These are phyloP conservation scores for Chrysomallon squamiferum DNA, from an alignment of 1,140 invertebrate species.

Conservation along the genomic window DNA sequence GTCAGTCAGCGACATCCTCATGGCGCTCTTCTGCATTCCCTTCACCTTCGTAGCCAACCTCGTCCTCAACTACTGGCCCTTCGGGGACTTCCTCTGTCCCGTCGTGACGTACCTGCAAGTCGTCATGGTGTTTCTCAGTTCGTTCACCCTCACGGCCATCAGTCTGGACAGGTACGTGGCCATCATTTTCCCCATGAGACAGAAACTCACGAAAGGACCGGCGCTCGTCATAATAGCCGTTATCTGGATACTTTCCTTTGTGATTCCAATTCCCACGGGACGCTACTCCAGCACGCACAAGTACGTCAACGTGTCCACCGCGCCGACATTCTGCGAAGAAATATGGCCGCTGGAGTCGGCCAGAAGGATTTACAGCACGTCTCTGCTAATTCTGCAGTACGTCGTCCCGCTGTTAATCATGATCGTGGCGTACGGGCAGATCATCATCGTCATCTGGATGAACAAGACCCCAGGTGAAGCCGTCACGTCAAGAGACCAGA, in stretches of 20 bases:
- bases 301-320: slow-evolving; percentile 36
- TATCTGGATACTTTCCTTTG: slow-evolving; percentile 79
- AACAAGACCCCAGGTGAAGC: slow-evolving; percentile 85
- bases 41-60: slow-evolving; percentile 91
- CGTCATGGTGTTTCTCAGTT: slow-evolving; percentile 94
- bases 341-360: slow-evolving; percentile 57
- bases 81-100: slow-evolving; percentile 90
- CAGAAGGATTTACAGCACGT: slow-evolving; percentile 75
- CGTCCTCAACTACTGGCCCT: slow-evolving; percentile 83
- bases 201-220: slow-evolving; percentile 76
- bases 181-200: slow-evolving; percentile 85
- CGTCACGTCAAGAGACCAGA: slow-evolving; percentile 78
- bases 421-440: slow-evolving; percentile 84
- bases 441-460: slow-evolving; percentile 88
- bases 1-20: slow-evolving; percentile 93
- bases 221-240: slow-evolving; percentile 75
- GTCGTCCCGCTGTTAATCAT: slow-evolving; percentile 81
- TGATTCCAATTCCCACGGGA: slow-evolving; percentile 81
- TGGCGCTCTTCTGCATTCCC: slow-evolving; percentile 90
- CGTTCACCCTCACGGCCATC: slow-evolving; percentile 92
- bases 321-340: slow-evolving; percentile 43
- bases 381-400: slow-evolving; percentile 83
- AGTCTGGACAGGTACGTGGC: slow-evolving; percentile 94
- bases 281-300: slow-evolving; percentile 68
- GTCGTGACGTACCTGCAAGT: slow-evolving; percentile 82